Evolutionary conservation across 1,140 invertebrate species (phyloP), one percentile per base, ranked within the genome.

Genomic region (Magallana angulata): DNA sequence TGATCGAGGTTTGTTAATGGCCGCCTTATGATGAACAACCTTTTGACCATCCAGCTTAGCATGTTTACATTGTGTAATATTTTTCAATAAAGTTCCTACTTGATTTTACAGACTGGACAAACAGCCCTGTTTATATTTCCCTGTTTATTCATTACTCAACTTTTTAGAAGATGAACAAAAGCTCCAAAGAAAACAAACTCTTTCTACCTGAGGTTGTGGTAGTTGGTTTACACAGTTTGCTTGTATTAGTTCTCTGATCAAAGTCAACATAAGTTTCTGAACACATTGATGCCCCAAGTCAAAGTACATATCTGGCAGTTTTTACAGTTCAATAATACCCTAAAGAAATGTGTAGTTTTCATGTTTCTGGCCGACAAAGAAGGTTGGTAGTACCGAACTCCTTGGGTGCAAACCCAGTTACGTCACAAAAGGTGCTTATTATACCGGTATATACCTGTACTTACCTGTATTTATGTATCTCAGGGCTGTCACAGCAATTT

Each of bases 281-380:
- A 48, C 36, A 24, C 24, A 48, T 48, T 48, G 36, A 48, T 76
- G 24, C 18, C 24, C 24, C 24, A 24, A 76, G 60, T 76, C 68
- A 76, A 24, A 76, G 14, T 76, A 48, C 36, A 76, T 76, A 76
- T 30, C 68, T 76, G 9, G 68, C 68, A 76, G 68, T 76, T 30
- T 76, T 7, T 7, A 76, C 14, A 62, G 14, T 12, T n/a, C 60
- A 6, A 62, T 6, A 12, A 24, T 76, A 30, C 24, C 68, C 68
- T 76, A 30, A 12, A 76, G 68, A 48, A 48, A 48, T 48, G 36
- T 48, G 36, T 48, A 48, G 36, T 48, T 48, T 48, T 48, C 36
- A 48, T 48, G 36, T 48, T 48, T 48, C 36, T 48, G 36, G 5
- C 36, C 5, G 36, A 48, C 36, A 48, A 48, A 48, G 36, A 4